Percentiles rank a stretch among this genome's conserved stretches.
Evolutionary conservation across 1,140 invertebrate genomes (phyloP).

Genomic region (Camponotus vicinus): DNA sequence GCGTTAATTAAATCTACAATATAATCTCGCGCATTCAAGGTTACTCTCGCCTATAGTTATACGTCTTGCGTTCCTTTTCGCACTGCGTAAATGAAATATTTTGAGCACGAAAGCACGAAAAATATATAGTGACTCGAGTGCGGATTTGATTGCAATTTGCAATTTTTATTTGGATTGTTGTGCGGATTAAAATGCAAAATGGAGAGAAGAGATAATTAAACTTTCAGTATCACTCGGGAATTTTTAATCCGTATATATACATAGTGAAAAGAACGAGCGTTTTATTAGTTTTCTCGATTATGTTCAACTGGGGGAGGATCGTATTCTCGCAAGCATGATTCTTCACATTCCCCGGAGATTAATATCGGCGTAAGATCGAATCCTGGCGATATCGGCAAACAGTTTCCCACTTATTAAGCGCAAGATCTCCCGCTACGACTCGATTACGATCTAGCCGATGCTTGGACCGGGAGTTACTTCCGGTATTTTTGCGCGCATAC

Average conservation of each 20-base stretch:
- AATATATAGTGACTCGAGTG: not conserved
- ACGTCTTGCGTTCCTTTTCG: not conserved
- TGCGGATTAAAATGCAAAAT: not conserved
- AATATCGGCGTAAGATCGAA: slow-evolving; percentile 45
- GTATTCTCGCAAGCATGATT: slow-evolving; percentile 33
- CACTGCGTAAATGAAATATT: not conserved
- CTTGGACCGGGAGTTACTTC: slow-evolving; percentile 38
- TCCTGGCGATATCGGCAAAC: slow-evolving; percentile 38
- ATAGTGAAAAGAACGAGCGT: not conserved
- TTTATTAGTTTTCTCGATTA: slow-evolving; percentile 16
- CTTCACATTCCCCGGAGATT: slow-evolving; percentile 45
- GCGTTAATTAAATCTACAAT: slow-evolving; percentile 58
- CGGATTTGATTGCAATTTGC: not conserved
- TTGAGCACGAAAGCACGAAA: not conserved
- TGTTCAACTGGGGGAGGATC: slow-evolving; percentile 21
- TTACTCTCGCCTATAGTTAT: not conserved
- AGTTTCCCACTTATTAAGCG: slow-evolving; percentile 54
- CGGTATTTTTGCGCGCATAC: slow-evolving; percentile 55
- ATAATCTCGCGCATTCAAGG: slow-evolving; percentile 32
- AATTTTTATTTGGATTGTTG: not conserved
- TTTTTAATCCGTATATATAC: not conserved
- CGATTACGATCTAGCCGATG: slow-evolving; percentile 20
- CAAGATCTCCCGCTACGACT: slow-evolving; percentile 26
- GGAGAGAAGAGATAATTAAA: not conserved
- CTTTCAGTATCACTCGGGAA: not conserved